Conservation (phyloP, 2,797 vertebrate genomes). For the Nannoperca obscura region DNA sequence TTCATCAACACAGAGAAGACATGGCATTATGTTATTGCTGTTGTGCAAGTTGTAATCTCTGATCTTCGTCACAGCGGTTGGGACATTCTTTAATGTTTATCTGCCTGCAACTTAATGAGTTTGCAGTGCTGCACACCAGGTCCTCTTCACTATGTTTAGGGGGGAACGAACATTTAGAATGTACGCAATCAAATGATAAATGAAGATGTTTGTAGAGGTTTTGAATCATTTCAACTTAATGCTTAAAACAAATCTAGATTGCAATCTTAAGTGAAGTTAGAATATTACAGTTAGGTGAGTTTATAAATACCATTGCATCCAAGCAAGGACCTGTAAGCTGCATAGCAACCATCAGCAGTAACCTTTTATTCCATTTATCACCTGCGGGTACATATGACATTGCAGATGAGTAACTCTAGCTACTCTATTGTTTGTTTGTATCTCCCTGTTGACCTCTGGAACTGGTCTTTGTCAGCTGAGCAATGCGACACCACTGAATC, state of each 20-base stretch:
- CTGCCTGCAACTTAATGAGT: constrained; percentile 45
- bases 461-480: constrained; percentile 34
- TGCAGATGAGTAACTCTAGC: constrained; percentile 62
- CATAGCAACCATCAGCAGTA: constrained; percentile 36
- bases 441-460: constrained; percentile 60
- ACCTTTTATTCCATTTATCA: constrained; percentile 15
- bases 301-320: constrained; percentile 30
- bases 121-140: constrained; percentile 1
- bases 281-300: background rate
- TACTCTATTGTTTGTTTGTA: constrained; percentile 57
- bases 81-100: constrained; percentile 35
- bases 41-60: constrained; percentile 64
- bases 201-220: background rate
- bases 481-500: constrained; percentile 9
- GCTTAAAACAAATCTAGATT: background rate
- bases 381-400: constrained; percentile 27
- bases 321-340: constrained; percentile 12
- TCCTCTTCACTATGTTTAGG: constrained; percentile 16
- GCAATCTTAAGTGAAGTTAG: background rate
- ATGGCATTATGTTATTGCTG: constrained; percentile 62
- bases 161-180: background rate
- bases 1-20: constrained; percentile 65
- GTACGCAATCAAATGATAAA: background rate
- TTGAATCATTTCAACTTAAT: background rate
- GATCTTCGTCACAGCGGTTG: constrained; percentile 38